Evolutionary conservation across 2,888 invertebrate genomes (phyloP), one percentile per base, ranked within the genome.

Genomic region (Keiferia lycopersicella): DNA sequence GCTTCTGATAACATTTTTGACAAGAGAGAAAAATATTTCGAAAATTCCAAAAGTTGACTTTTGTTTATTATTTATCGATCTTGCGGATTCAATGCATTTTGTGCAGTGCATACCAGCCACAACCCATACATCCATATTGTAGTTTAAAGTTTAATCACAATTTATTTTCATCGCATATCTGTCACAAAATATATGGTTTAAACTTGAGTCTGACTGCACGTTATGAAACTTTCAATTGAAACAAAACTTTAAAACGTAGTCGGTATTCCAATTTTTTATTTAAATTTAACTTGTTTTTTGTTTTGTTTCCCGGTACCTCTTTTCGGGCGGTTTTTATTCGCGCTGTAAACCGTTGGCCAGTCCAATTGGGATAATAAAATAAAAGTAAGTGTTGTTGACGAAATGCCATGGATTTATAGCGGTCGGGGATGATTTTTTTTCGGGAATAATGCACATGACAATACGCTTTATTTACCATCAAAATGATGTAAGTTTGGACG

Each of bases 271-370:
- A 66, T 67, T 26, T 16, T 61, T 68, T 71, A 76, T 73, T 59
- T 41, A 26, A 30, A 18, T 60, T 0, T 60, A 30, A 18, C 62
- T 0, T 60, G 62, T 75, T 73, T 71, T 20, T 22, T 53, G 20
- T 53, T 53, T 53, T 26, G 51, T 26, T 26, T n/a, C 16, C n/a
- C 6, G 69, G 68, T 69, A 70, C 70, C 39, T 61, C 39, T 48
- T 58, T 59, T 59, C 39, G 59, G 59, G 65, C 16, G 16, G 16
- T 66, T 70, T 69, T 71, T 68, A 66, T 64, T 63, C 45, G 61
- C 62, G 65, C 63, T 61, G 65, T 61, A 63, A 63, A 61, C 20
- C 61, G 63, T 60, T 60, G 63, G 58, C 51, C 51, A 56, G 26
- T 61, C 48, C 48, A 56, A 57, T 50, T 57, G 61, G 48, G 61